Conservation (phyloP, 2,113 vertebrate species). For the Mastomys natalensis region DNA sequence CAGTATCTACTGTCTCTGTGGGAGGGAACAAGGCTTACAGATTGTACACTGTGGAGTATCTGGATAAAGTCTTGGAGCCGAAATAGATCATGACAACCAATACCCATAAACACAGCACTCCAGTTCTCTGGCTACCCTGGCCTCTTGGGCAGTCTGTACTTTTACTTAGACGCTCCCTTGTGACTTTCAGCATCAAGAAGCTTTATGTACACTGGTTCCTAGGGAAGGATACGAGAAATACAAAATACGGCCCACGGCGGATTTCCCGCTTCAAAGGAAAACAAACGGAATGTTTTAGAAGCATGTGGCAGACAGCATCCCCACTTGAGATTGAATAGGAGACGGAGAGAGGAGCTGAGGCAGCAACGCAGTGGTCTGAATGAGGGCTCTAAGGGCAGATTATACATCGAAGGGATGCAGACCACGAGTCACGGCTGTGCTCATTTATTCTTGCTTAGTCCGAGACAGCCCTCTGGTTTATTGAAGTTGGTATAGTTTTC, state of each 20-base stretch:
- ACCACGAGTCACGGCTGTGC: neutral
- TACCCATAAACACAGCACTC: neutral
- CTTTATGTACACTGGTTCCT: neutral
- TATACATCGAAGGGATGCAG: neutral
- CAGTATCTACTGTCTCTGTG: neutral
- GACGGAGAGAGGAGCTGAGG: neutral
- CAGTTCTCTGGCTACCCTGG: neutral
- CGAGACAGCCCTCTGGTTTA: neutral
- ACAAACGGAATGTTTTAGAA: neutral
- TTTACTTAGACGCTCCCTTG: neutral
- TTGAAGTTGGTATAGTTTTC: neutral
- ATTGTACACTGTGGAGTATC: conserved; percentile 33
- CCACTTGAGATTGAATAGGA: neutral
- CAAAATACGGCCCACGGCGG: neutral
- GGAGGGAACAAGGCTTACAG: neutral
- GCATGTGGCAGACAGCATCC: neutral
- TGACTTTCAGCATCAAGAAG: neutral
- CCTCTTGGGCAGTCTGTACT: neutral
- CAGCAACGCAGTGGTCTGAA: neutral
- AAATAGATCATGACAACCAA: neutral
- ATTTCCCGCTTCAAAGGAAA: neutral
- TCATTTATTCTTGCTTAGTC: neutral
- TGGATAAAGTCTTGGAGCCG: neutral
- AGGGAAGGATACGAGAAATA: neutral
- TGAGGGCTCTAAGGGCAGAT: neutral